These are phyloP conservation scores for Portunus trituberculatus DNA, from an alignment of 1,140 invertebrate genomes.

Conservation along the genomic window DNA sequence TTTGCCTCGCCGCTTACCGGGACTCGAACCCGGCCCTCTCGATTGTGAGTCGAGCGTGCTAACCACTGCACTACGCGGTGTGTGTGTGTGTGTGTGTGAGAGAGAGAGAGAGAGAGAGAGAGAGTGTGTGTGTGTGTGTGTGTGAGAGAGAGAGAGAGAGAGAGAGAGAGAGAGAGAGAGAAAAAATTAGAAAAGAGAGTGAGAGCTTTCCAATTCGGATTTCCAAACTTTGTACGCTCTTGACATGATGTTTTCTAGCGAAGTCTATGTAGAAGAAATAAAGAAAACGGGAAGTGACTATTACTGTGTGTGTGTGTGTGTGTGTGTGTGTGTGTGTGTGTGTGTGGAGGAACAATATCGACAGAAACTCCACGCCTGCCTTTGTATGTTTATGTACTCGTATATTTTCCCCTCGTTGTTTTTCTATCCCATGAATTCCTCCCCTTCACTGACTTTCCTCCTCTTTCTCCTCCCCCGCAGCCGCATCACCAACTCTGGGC, in stretches of 20 bases:
- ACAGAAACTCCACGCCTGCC: too few species aligned
- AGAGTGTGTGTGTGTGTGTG: slow-evolving; percentile 49
- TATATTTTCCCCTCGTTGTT: too few species aligned
- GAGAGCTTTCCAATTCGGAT: background rate
- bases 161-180: slow-evolving; percentile 39
- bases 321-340: slow-evolving; percentile 47
- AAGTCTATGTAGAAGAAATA: background rate
- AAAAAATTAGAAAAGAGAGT: background rate
- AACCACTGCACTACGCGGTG: too few species aligned
- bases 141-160: background rate
- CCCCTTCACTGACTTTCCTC: too few species aligned
- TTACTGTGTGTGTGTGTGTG: background rate
- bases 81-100: slow-evolving; percentile 36
- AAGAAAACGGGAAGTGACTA: background rate
- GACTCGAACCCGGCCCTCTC: too few species aligned
- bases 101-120: background rate
- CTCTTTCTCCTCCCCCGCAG: background rate
- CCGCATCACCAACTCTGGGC: slow-evolving; percentile 49
- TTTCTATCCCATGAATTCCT: too few species aligned
- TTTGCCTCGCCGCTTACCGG: too few species aligned
- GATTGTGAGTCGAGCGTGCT: too few species aligned
- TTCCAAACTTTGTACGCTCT: background rate
- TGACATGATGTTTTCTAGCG: background rate
- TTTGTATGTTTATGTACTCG: too few species aligned
- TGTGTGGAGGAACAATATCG: background rate